A percentile compares a stretch with the other conserved stretches of the same genome.
phyloP scores from a whole-genome alignment of 2,888 invertebrate species.

The Thereva nobilitata region DNA sequence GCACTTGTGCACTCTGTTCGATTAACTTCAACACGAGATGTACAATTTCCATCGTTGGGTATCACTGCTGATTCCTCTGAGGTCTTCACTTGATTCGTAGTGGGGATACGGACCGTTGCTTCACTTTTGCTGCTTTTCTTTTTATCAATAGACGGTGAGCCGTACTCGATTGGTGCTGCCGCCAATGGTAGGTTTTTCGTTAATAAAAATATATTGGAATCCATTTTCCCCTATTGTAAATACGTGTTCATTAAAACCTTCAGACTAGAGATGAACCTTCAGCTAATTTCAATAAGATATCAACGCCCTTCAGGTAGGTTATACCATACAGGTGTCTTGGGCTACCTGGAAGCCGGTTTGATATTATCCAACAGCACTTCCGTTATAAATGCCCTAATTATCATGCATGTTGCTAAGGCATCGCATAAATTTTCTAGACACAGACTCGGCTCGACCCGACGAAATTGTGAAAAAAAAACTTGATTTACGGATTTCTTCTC shows the following conservation, averaged over 20 bases:
- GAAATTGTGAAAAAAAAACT: slow-evolving; percentile 15
- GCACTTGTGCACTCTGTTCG: slow-evolving; percentile 52
- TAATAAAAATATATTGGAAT: slow-evolving; percentile 13
- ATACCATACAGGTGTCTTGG: not conserved
- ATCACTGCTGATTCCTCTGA: slow-evolving; percentile 20
- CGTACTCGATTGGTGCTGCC: slow-evolving; percentile 10
- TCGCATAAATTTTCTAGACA: not conserved
- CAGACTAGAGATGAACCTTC: too few relatives aligned
- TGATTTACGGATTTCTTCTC: slow-evolving; percentile 26
- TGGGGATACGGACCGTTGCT: slow-evolving; percentile 43
- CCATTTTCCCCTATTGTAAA: slow-evolving; percentile 14
- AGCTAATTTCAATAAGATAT: not conserved
- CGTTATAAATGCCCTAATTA: slow-evolving; percentile 31
- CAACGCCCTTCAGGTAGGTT: slow-evolving; percentile 13
- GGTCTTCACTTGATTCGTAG: slow-evolving; percentile 24
- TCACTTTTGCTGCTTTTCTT: slow-evolving; percentile 36
- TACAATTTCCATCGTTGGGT: slow-evolving; percentile 38
- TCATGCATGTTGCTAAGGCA: slow-evolving; percentile 21
- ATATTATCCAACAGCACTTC: slow-evolving; percentile 18
- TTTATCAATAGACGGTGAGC: slow-evolving; percentile 8
- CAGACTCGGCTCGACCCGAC: slow-evolving; percentile 22
- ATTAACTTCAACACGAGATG: slow-evolving; percentile 39
- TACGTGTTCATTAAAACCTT: not conserved
- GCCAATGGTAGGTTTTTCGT: slow-evolving; percentile 16
- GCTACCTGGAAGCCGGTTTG: slow-evolving; percentile 12